Percentiles rank a stretch among this genome's conserved stretches.
Evolutionary conservation across 1,140 invertebrate species (phyloP).

Genomic region (Euura saliciscinereae): DNA sequence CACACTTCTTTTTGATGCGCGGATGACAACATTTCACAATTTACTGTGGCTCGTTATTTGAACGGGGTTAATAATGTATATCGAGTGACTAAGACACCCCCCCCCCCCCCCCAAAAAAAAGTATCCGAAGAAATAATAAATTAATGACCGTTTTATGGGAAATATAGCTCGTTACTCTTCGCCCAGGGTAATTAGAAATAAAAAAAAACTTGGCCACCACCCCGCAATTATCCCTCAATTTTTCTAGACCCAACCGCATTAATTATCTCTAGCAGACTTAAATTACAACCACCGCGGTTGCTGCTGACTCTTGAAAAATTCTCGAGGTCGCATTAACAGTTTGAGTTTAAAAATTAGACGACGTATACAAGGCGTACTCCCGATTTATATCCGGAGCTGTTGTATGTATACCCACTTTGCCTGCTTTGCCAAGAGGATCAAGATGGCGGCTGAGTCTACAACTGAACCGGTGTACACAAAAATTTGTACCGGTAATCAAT

Average conservation of each 20-base stretch:
- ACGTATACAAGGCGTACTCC: neutral
- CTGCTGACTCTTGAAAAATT: neutral
- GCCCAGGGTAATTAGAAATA: neutral
- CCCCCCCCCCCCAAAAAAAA: no score
- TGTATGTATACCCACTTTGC: neutral
- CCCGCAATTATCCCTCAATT: conserved; percentile 5
- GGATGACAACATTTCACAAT: no score
- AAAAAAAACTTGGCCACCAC: neutral
- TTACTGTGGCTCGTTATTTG: no score
- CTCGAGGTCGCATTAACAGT: neutral
- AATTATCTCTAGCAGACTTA: conserved; percentile 5
- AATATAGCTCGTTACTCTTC: neutral
- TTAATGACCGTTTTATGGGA: neutral
- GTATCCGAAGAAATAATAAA: neutral
- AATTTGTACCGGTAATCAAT: conserved; percentile 1
- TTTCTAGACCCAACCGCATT: conserved; percentile 3
- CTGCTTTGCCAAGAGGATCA: neutral
- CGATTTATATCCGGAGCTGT: neutral
- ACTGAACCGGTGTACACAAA: neutral
- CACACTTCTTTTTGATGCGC: no score
- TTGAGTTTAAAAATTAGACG: neutral
- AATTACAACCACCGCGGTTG: neutral
- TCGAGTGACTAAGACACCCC: neutral
- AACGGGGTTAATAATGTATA: neutral
- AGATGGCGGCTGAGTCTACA: neutral